phyloP scores from a whole-genome alignment of 2,888 invertebrate species.

The Orchestes rusci region DNA sequence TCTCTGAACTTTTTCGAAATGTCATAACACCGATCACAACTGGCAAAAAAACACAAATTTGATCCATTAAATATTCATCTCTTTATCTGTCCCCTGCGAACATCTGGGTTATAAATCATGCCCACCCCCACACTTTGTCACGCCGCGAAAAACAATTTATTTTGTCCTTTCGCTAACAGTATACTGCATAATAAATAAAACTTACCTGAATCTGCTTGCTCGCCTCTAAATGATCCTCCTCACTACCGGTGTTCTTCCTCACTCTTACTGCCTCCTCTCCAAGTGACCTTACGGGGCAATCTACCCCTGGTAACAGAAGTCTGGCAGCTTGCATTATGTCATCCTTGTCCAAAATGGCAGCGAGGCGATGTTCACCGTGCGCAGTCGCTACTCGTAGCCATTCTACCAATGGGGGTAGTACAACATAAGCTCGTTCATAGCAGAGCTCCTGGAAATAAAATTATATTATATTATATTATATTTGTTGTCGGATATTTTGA shows the following conservation, averaged over 20 bases:
- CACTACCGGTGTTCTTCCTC: slow-evolving; percentile 38
- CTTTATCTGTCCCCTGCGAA: too few species aligned
- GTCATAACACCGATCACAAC: too few species aligned
- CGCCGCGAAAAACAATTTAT: too few species aligned
- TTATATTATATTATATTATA: too few species aligned
- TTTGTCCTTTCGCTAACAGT: too few species aligned
- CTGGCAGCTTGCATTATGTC: slow-evolving; percentile 85
- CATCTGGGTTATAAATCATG: too few species aligned
- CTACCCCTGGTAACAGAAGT: slow-evolving; percentile 77
- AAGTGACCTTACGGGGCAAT: slow-evolving; percentile 75
- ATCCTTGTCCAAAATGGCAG: slow-evolving; percentile 66
- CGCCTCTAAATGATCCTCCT: slow-evolving; percentile 40
- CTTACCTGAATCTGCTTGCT: slow-evolving; percentile 40
- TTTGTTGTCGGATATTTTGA: too few species aligned
- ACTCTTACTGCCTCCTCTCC: slow-evolving; percentile 52
- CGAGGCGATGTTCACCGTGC: slow-evolving; percentile 73
- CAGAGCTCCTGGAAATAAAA: slow-evolving; percentile 57
- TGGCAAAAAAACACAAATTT: too few species aligned
- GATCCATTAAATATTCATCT: too few species aligned
- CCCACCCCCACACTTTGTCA: too few species aligned
- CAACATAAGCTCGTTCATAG: slow-evolving; percentile 81
- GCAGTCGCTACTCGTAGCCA: slow-evolving; percentile 81
- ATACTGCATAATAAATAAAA: background rate
- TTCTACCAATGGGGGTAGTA: slow-evolving; percentile 83
- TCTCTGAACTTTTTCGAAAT: too few species aligned